Evolutionary conservation across 1,140 invertebrate genomes (phyloP).

Genomic region (Physella acuta): DNA sequence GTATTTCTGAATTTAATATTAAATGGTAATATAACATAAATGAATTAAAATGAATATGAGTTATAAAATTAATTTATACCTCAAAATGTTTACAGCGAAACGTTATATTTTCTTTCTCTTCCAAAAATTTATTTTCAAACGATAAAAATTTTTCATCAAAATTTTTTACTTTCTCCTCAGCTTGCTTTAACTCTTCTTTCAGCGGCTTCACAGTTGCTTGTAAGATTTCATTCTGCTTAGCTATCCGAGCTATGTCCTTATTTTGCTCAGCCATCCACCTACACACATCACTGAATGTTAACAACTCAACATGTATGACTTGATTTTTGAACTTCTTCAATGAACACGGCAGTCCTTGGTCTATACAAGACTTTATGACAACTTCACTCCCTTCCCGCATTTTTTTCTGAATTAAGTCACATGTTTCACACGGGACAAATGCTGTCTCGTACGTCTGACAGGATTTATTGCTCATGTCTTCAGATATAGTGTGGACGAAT

Average conservation of each 20-base stretch:
- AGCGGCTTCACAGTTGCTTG: constrained; percentile 44
- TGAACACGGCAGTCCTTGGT: constrained; percentile 50
- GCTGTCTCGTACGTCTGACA: constrained; percentile 56
- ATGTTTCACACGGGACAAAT: constrained; percentile 57
- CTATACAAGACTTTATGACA: constrained; percentile 47
- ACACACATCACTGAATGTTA: constrained; percentile 50
- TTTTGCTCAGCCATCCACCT: constrained; percentile 54
- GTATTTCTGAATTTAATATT: too few relatives aligned
- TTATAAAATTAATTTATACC: too few relatives aligned
- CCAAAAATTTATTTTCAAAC: constrained; percentile 45
- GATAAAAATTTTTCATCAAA: constrained; percentile 44
- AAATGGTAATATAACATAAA: too few relatives aligned
- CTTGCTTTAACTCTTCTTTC: constrained; percentile 42
- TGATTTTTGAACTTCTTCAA: constrained; percentile 47
- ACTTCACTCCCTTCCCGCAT: constrained; percentile 45
- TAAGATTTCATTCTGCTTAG: constrained; percentile 45
- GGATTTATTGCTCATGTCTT: constrained; percentile 51
- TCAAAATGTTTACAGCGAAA: constrained; percentile 49
- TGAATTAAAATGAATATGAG: too few relatives aligned
- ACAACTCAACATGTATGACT: constrained; percentile 47
- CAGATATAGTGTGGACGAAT: constrained; percentile 24
- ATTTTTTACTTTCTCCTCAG: constrained; percentile 39
- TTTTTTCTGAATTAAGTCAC: constrained; percentile 50
- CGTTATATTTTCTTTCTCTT: constrained; percentile 44
- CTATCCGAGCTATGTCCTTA: constrained; percentile 52